phyloP scores from a whole-genome alignment of 2,888 invertebrate species.

The Augiades crinisus region DNA sequence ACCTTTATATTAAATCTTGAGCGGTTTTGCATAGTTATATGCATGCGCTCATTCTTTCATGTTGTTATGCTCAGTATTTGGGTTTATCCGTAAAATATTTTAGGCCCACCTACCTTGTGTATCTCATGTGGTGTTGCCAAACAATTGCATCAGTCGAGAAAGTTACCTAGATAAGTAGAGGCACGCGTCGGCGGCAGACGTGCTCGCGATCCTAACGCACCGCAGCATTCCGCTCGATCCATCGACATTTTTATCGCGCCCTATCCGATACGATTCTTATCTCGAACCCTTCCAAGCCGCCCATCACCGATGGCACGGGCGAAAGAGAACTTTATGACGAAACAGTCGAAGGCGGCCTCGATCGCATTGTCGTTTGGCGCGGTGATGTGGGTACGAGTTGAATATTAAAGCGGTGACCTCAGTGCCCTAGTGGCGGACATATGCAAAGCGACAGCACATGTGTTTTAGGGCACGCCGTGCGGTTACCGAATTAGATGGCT shows the following conservation, averaged over 20 bases:
- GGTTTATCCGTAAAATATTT: too few relatives aligned
- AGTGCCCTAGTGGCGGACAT: slow-evolving; percentile 8
- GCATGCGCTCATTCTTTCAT: too few relatives aligned
- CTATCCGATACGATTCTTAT: slow-evolving; percentile 15
- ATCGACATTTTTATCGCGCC: slow-evolving; percentile 19
- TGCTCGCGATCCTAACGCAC: slow-evolving; percentile 10
- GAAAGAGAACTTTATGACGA: neutral
- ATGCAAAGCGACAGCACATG: slow-evolving; percentile 21
- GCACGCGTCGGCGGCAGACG: slow-evolving; percentile 8
- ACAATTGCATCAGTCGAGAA: slow-evolving; percentile 4
- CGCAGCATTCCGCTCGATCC: neutral
- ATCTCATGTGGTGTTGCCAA: neutral
- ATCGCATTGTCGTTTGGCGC: slow-evolving; percentile 5
- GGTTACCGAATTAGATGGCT: slow-evolving; percentile 20
- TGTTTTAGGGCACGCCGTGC: slow-evolving; percentile 12
- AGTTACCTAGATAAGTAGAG: slow-evolving; percentile 7
- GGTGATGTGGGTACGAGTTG: slow-evolving; percentile 17
- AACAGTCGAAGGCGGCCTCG: neutral
- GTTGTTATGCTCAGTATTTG: too few relatives aligned
- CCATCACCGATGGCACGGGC: neutral
- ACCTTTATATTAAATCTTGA: too few relatives aligned
- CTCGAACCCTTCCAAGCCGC: slow-evolving; percentile 4
- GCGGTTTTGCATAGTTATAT: too few relatives aligned
- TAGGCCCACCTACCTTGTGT: too few relatives aligned
- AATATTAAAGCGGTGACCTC: slow-evolving; percentile 21